Evolutionary conservation across 2,888 invertebrate species (phyloP), one percentile per base, ranked within the genome.

Genomic region (Pseudolycoriella hygida): DNA sequence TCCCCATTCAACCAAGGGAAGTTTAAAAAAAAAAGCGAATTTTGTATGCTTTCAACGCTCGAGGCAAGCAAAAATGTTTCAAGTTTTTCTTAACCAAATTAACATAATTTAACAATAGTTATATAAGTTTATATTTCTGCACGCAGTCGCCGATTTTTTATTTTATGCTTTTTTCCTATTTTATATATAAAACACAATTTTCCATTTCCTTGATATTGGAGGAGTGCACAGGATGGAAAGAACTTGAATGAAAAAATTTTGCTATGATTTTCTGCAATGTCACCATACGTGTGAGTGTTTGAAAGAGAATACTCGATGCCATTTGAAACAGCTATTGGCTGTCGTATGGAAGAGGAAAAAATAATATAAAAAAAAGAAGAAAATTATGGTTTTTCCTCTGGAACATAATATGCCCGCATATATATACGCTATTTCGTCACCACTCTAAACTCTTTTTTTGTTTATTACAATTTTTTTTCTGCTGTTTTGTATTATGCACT

Each of bases 221-320:
- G 25, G 25, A 25, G 25, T 25, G 25, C 25, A 25, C 25, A 25
- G 25, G 25, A 25, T 25, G 25, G 25, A 25, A 25, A 25, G 25
- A 25, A 25, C 34, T 14, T 34, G 34, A 34, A 14, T 14, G 34
- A 14, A 14, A 34, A 34, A 14, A 34, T 34, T 14, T 34, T 34
- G 8, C 34, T 14, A 34, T 14, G 25, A 14, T 34, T 34, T 34
- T 34, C n/a, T 34, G 34, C 34, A 34, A 14, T 14, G 34, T 34
- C 34, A 34, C 34, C 25, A 34, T 34, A 34, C 34, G 15, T 34
- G 34, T 34, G 34, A 12, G 34, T 34, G 34, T 34, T 34, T 4
- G 34, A 34, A 34, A 34, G 34, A 34, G 34, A 34, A 34, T 34
- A 34, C 34, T 34, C 34, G 25, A 25, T 34, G 34, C 34, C 34